Base-by-base conservation (phyloP, 2,797 vertebrate genomes). In the Enteromius trimaculatus region DNA sequence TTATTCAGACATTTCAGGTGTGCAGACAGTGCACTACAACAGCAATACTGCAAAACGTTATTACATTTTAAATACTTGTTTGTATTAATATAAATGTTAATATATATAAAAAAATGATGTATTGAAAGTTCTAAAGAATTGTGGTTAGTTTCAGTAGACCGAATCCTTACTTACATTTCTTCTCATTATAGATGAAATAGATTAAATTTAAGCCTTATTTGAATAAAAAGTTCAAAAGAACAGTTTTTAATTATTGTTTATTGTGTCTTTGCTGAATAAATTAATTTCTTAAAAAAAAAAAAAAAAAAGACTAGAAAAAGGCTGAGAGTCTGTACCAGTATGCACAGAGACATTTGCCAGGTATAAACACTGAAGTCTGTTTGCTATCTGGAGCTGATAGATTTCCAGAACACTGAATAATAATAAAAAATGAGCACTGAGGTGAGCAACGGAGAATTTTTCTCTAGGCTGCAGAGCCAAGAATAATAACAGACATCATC, bases 341-440 rank as follows among this genome's bases (percentile, higher is more conserved):
- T 6, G 17, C 17, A 39, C 34, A 66, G 49, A 82, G 47, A 77
- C 44, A 44, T 68, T 55, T 42, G n/a, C 62, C 72, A 82, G 71
- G 71, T 62, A 66, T 82, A 82, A 82, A 82, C 64, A 58, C 26
- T 31, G 26, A 82, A 51, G 47, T 82, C 62, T 77, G 34, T 68
- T 77, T 82, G 72, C 72, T 82, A 42, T 82, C 71, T 77, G 11
- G 49, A 82, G 23, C 60, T 66, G 62, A 82, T 77, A 82, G 17
- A 23, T 58, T 76, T 82, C 72, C 72, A 82, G 81, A 13, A 58
- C 49, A 19, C 17, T 21, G 47, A 23, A 71, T 81, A 81, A 72
- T 81, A 74, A 37, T 34, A 75, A 82, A 65, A 47, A 34, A n/a
- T 0, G 13, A 62, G 29, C 42, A 64, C 55, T 47, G 68, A 65